These are phyloP conservation scores for Melanerpes aurifrons DNA, from an alignment of 2,113 vertebrate species.

Conservation along the genomic window DNA sequence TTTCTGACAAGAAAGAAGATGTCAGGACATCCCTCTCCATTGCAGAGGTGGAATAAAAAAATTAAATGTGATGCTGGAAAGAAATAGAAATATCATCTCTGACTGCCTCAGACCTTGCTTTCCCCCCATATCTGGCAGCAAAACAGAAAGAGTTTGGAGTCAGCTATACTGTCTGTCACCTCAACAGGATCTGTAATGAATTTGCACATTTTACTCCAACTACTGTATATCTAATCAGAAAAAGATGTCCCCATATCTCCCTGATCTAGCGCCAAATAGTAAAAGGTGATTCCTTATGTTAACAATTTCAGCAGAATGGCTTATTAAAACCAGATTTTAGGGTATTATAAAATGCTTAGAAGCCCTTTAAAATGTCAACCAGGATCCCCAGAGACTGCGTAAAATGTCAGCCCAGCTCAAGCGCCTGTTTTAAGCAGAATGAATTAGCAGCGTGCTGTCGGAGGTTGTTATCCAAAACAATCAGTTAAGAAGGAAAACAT, in stretches of 20 bases:
- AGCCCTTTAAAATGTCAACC: conserved; percentile 99
- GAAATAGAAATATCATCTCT: conserved; percentile 48
- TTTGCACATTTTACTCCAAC: conserved; percentile 88
- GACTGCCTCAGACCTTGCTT: conserved; percentile 11
- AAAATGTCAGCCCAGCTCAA: conserved; percentile 96
- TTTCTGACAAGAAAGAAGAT: conserved; percentile 26
- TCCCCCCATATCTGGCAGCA: conserved; percentile 52
- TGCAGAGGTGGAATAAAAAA: conserved; percentile 43
- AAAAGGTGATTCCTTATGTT: conserved; percentile 91
- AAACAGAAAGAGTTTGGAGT: conserved; percentile 53
- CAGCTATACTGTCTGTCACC: conserved; percentile 71
- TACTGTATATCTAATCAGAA: conserved; percentile 98
- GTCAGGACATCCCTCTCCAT: conserved; percentile 30
- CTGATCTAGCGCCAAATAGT: conserved; percentile 82
- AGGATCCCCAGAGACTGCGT: conserved; percentile 91
- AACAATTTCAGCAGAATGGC: conserved; percentile 87
- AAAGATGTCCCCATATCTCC: conserved; percentile 91
- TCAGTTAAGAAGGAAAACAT: conserved; percentile 87
- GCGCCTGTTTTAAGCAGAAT: conserved; percentile 97
- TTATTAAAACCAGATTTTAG: conserved; percentile 99
- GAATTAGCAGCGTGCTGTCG: conserved; percentile 94
- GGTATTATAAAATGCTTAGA: conserved; percentile 98
- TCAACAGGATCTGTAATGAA: conserved; percentile 86
- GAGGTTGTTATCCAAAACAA: conserved; percentile 90
- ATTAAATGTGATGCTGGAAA: conserved; percentile 33